Base-by-base conservation (phyloP, 2,797 vertebrate genomes). In the Trichosurus vulpecula region DNA sequence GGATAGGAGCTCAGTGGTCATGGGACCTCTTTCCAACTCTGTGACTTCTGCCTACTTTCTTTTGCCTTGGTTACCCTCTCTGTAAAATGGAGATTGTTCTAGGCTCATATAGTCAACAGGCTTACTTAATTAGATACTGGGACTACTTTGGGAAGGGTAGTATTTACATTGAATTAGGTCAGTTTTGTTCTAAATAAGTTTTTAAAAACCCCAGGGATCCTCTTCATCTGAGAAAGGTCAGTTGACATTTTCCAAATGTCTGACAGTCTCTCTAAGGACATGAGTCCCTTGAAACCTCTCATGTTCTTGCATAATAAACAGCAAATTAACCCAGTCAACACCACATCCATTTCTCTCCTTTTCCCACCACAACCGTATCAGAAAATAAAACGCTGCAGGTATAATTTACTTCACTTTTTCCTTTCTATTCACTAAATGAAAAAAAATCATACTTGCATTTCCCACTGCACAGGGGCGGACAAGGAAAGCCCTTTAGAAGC, bases 121-220 rank as follows among this genome's bases (percentile, higher is more conserved):
- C 81, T 90, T 90, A 53, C 27, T 52, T 94, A 90, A 94, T 97
- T 94, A 94, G 92, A 89, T 74, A 0, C 41, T 0, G n/a, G 0
- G 10, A 31, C 74, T 94, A 91, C 94, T 57, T 30, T 35, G 90
- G 94, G 91, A 91, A 93, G 93, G 94, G 91, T n/a, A 19, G 52
- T 2, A 1, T 61, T 91, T 92, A 57, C 35, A 27, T 93, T 89
- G 51, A 81, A 31, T 92, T 87, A 93, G 58, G 94, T 96, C n/a
- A 47, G 81, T 94, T 95, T 95, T 93, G 91, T 94, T 97, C 94
- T 92, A 53, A 54, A 90, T 81, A 90, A 81, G 54, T 95, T 94
- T 90, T 6, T 35, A 94, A 66, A 91, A 57, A 55, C 58, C 93
- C 54, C 47, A 35, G 91, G 91, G 94, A 92, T n/a, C 19, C 81